These are phyloP conservation scores for Folsomia manolachei DNA, from an alignment of 2,888 invertebrate species.

Conservation along the genomic window DNA sequence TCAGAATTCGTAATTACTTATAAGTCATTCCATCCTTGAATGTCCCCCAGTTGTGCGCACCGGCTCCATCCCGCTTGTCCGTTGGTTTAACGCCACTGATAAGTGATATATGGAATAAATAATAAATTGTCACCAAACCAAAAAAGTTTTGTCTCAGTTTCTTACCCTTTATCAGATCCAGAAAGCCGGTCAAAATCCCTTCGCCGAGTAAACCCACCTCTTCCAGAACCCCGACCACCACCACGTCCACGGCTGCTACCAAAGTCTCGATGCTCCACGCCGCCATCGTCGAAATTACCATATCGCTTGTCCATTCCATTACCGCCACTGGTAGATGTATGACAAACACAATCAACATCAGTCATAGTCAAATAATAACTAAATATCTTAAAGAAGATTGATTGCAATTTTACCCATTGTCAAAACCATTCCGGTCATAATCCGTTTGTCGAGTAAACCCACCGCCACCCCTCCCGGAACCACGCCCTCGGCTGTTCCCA, in stretches of 20 bases:
- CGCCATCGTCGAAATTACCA: conserved; percentile 28
- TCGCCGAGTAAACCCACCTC: conserved; percentile 71
- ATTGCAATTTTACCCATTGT: too few species aligned
- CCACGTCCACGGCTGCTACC: conserved; percentile 18
- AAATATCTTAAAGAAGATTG: too few species aligned
- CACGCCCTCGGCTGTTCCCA: conserved; percentile 34
- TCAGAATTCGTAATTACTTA: too few species aligned
- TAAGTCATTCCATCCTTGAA: conserved; percentile 75
- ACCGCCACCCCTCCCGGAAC: not conserved
- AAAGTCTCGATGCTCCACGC: conserved; percentile 36
- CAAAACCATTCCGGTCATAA: too few species aligned
- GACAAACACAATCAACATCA: too few species aligned
- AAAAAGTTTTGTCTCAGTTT: not conserved
- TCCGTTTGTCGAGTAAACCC: too few species aligned
- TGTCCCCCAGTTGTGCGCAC: conserved; percentile 94
- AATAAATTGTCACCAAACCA: not conserved
- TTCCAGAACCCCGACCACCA: conserved; percentile 53
- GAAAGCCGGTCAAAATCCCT: conserved; percentile 92
- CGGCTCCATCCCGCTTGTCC: conserved; percentile 91
- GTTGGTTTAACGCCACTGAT: conserved; percentile 83
- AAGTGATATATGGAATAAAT: conserved; percentile 52
- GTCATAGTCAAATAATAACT: too few species aligned
- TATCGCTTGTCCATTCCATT: too few species aligned
- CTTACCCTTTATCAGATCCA: conserved; percentile 84
- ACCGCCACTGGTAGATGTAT: too few species aligned